Evolutionary conservation across 2,888 invertebrate genomes (phyloP).

Genomic region (Brenthis daphne): DNA sequence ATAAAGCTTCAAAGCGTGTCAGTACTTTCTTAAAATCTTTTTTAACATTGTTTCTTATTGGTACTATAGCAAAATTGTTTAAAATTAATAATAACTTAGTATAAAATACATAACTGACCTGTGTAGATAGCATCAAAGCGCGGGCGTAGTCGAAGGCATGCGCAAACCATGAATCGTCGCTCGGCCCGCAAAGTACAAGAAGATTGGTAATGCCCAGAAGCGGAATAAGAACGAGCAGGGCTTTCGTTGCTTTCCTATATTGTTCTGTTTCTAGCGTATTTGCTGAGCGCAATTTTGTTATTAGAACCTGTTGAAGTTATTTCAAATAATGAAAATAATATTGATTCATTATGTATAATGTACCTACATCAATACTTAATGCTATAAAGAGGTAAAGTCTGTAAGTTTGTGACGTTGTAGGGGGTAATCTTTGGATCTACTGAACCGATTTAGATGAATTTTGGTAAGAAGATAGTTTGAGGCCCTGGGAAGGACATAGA

Average conservation of each 20-base stretch:
- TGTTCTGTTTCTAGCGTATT: slow-evolving; percentile 95
- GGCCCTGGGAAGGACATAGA: too few relatives aligned
- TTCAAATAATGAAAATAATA: too few relatives aligned
- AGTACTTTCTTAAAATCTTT: too few relatives aligned
- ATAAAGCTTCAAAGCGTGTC: too few relatives aligned
- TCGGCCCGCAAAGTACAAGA: slow-evolving; percentile 91
- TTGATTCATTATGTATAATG: too few relatives aligned
- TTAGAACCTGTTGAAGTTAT: slow-evolving; percentile 88
- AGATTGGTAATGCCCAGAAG: slow-evolving; percentile 95
- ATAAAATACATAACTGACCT: slow-evolving; percentile 82
- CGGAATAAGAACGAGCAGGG: slow-evolving; percentile 95
- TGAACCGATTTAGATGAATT: too few relatives aligned
- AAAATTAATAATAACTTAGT: background rate
- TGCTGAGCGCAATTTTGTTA: slow-evolving; percentile 95
- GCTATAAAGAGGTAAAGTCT: too few relatives aligned
- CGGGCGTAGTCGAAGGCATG: slow-evolving; percentile 90
- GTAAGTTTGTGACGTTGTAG: too few relatives aligned
- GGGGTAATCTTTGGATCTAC: too few relatives aligned
- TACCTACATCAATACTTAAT: too few relatives aligned
- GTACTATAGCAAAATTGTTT: background rate
- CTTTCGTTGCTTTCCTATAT: slow-evolving; percentile 94
- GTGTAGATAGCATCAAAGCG: slow-evolving; percentile 93
- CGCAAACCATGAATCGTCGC: slow-evolving; percentile 87
- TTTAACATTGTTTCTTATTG: too few relatives aligned
- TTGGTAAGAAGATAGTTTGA: too few relatives aligned